Evolutionary conservation across 2,888 invertebrate species (phyloP).

Genomic region (Nemotelus pantherinus): DNA sequence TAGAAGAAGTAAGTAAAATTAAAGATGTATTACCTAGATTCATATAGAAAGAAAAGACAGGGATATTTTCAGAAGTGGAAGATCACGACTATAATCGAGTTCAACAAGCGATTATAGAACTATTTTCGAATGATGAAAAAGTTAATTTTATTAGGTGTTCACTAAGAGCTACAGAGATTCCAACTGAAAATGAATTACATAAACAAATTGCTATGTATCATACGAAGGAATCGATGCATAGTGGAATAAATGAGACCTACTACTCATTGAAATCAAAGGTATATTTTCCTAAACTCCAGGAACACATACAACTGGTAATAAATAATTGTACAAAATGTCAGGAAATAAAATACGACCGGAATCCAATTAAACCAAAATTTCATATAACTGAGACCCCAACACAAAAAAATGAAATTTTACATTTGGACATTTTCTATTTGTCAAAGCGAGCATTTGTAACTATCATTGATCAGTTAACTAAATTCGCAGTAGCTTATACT

Average conservation of each 20-base stretch:
- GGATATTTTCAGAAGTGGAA: slow-evolving; percentile 49
- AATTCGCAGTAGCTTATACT: slow-evolving; percentile 45
- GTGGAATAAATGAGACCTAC: slow-evolving; percentile 49
- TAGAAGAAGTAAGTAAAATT: slow-evolving; percentile 30
- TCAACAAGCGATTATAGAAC: slow-evolving; percentile 46
- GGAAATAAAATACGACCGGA: slow-evolving; percentile 47
- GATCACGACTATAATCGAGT: slow-evolving; percentile 48
- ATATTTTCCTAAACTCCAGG: slow-evolving; percentile 47
- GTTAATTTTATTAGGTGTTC: slow-evolving; percentile 43
- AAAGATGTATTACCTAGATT: slow-evolving; percentile 45
- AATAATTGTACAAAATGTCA: slow-evolving; percentile 47
- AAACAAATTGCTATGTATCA: slow-evolving; percentile 49
- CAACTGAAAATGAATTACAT: slow-evolving; percentile 47
- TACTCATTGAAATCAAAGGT: slow-evolving; percentile 47
- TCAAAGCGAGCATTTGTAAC: neutral
- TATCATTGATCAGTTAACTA: neutral
- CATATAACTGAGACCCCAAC: slow-evolving; percentile 47
- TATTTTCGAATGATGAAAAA: slow-evolving; percentile 45
- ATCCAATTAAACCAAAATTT: slow-evolving; percentile 47
- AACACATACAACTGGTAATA: slow-evolving; percentile 49
- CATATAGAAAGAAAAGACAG: slow-evolving; percentile 41
- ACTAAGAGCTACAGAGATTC: slow-evolving; percentile 42
- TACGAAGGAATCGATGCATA: slow-evolving; percentile 48
- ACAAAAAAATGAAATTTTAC: slow-evolving; percentile 46
- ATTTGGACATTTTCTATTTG: slow-evolving; percentile 48